Conservation (phyloP, 2,888 invertebrate species). For the Spodoptera picta region DNA sequence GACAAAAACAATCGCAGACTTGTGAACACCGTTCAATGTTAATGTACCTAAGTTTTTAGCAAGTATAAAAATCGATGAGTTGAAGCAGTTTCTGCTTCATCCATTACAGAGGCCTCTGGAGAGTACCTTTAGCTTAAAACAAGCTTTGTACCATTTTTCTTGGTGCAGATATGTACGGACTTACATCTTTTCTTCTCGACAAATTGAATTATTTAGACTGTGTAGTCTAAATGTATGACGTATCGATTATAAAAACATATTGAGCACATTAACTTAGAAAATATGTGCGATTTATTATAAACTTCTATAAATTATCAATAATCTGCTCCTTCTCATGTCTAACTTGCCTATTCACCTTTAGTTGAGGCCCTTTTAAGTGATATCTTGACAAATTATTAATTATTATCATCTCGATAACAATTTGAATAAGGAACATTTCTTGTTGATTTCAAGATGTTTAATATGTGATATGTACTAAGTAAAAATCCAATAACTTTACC, state of each 20-base stretch:
- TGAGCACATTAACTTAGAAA: not conserved
- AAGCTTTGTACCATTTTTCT: conserved; percentile 38
- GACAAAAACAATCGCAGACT: conserved; percentile 13
- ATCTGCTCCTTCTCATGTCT: not conserved
- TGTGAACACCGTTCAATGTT: conserved; percentile 11
- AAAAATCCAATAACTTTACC: not conserved
- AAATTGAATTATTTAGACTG: conserved; percentile 32
- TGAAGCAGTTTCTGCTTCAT: conserved; percentile 38
- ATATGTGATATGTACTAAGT: not conserved
- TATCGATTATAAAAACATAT: conserved; percentile 1
- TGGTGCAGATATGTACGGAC: conserved; percentile 6
- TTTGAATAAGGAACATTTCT: not conserved
- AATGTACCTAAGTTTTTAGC: conserved; percentile 17
- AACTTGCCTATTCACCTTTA: conserved; percentile 4
- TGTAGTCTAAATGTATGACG: too few relatives aligned
- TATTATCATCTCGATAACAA: conserved; percentile 12
- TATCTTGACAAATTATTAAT: conserved; percentile 18
- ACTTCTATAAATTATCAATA: too few relatives aligned
- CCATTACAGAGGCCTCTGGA: conserved; percentile 43
- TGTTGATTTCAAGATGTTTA: conserved; percentile 2
- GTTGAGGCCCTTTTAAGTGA: conserved; percentile 7
- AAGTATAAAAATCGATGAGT: conserved; percentile 33
- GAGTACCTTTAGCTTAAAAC: conserved; percentile 39
- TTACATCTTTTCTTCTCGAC: conserved; percentile 26
- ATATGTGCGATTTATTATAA: too few relatives aligned